Conservation (phyloP, 1,140 invertebrate genomes). For the Akabosia matsudoensis region DNA sequence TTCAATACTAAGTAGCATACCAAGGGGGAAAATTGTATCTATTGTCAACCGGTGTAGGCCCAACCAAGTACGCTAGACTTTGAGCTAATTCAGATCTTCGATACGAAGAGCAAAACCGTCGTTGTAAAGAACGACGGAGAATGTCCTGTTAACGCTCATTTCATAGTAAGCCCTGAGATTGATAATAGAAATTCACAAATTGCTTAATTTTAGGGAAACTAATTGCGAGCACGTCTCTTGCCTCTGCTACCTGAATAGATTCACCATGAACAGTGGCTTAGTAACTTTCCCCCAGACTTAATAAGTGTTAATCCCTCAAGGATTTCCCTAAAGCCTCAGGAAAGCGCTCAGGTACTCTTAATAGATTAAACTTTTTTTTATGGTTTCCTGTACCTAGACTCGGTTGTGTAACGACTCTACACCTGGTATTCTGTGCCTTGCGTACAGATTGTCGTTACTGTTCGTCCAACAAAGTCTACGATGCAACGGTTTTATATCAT, state of each 20-base stretch:
- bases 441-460: not conserved
- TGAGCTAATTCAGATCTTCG: not conserved
- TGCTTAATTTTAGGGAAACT: not conserved
- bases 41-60: not conserved
- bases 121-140: not conserved
- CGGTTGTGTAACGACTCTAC: not conserved
- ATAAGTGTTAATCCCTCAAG: not conserved
- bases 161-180: too few species aligned
- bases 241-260: not conserved
- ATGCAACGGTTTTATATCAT: not conserved
- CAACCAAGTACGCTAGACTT: not conserved
- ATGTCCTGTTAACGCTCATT: conserved; percentile 11
- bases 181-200: too few species aligned
- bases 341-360: not conserved
- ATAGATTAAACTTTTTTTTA: too few species aligned
- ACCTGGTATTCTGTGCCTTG: not conserved
- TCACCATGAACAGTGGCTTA: conserved; percentile 14
- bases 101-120: not conserved
- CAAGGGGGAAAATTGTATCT: too few species aligned
- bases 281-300: not conserved
- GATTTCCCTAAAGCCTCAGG: not conserved
- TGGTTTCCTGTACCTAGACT: too few species aligned
- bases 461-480: not conserved
- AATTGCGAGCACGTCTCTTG: too few species aligned
- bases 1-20: too few species aligned